Evolutionary conservation across 2,888 invertebrate species (phyloP).

Genomic region (Andricus curvator): DNA sequence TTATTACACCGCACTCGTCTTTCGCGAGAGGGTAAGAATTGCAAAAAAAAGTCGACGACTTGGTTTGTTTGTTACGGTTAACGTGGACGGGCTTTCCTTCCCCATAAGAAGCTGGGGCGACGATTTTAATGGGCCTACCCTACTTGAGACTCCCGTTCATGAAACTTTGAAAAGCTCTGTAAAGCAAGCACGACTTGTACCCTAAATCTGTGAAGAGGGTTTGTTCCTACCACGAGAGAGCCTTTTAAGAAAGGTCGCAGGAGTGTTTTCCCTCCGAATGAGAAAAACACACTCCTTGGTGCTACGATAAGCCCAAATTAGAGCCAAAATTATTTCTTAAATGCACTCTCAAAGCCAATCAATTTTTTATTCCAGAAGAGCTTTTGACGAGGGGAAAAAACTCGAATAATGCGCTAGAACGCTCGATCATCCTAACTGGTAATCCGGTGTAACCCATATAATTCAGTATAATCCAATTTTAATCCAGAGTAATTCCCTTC

Average conservation of each 20-base stretch:
- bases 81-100: slow-evolving; percentile 26
- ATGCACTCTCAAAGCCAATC: slow-evolving; percentile 5
- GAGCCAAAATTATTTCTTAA: slow-evolving; percentile 8
- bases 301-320: slow-evolving; percentile 12
- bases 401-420: no score
- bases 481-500: no score
- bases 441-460: no score
- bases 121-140: slow-evolving; percentile 56
- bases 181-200: slow-evolving; percentile 49
- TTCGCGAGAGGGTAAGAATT: slow-evolving; percentile 31
- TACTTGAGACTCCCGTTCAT: slow-evolving; percentile 61
- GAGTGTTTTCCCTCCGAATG: slow-evolving; percentile 36
- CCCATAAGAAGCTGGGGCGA: slow-evolving; percentile 48
- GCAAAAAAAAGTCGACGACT: slow-evolving; percentile 35
- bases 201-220: slow-evolving; percentile 45
- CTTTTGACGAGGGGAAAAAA: no score
- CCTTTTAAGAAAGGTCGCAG: slow-evolving; percentile 26
- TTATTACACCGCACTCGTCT: slow-evolving; percentile 58
- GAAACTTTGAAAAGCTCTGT: slow-evolving; percentile 53
- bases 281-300: slow-evolving; percentile 28
- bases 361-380: not conserved
- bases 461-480: no score
- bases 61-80: slow-evolving; percentile 42
- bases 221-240: slow-evolving; percentile 7
- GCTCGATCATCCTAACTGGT: no score